Percentiles rank a stretch among this genome's conserved stretches.
These are phyloP conservation scores for Chlorocebus sabaeus DNA, from an alignment of 2,113 vertebrate species.

Conservation along the genomic window DNA sequence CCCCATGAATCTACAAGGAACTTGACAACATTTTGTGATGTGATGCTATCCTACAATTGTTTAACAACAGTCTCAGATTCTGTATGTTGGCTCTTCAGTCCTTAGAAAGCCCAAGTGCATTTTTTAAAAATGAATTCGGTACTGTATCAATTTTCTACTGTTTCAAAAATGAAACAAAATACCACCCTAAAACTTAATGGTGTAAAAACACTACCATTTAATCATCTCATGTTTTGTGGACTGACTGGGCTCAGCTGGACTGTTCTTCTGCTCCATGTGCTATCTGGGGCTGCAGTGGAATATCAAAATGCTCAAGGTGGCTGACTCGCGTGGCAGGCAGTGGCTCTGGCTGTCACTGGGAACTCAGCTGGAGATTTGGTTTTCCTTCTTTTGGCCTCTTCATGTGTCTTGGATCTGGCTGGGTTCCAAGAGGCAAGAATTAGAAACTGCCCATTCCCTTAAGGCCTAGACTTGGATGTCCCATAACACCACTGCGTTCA, in stretches of 20 bases:
- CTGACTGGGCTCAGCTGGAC: not conserved
- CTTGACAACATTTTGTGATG: no score
- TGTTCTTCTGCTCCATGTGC: not conserved
- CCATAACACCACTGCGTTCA: not conserved
- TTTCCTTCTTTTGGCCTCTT: not conserved
- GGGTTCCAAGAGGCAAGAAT: not conserved
- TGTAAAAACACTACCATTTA: not conserved
- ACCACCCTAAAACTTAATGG: not conserved
- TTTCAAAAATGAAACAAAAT: not conserved
- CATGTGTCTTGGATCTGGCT: not conserved
- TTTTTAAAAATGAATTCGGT: not conserved
- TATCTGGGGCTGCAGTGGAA: not conserved
- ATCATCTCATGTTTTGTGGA: not conserved
- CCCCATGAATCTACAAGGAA: not conserved
- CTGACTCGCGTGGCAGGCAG: rapidly evolving
- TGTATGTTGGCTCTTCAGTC: not conserved
- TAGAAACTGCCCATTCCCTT: not conserved
- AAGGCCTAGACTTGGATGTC: not conserved
- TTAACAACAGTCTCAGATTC: not conserved
- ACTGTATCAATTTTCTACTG: not conserved
- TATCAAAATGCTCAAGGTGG: rapidly evolving
- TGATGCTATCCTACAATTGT: no score
- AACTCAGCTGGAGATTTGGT: not conserved
- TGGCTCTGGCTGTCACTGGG: not conserved
- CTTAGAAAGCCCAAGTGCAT: not conserved